These are phyloP conservation scores for Poeciliopsis paucimaculata DNA, from an alignment of 2,797 vertebrate genomes.

Conservation along the genomic window DNA sequence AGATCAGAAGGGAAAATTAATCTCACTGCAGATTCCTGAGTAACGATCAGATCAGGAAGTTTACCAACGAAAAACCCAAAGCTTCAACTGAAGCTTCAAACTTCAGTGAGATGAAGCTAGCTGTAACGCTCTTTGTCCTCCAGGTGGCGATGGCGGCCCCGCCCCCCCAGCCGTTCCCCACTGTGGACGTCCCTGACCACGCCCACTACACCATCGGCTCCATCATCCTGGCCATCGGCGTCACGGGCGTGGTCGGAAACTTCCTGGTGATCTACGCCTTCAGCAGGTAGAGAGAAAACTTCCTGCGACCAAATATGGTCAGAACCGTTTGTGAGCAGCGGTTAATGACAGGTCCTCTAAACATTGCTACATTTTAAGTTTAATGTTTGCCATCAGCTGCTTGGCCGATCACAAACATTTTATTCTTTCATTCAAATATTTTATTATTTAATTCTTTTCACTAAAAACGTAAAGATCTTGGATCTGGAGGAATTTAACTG, in stretches of 20 bases:
- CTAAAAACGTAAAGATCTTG: background rate
- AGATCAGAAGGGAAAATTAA: background rate
- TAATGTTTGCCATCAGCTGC: background rate
- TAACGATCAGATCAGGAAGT: background rate
- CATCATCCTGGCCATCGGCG: constrained; percentile 88
- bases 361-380: background rate
- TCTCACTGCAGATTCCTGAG: background rate
- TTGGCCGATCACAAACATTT: too few relatives aligned
- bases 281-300: constrained; percentile 83
- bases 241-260: constrained; percentile 91
- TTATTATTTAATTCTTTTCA: background rate
- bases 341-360: background rate
- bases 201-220: constrained; percentile 91
- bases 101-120: too few relatives aligned
- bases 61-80: background rate
- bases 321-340: background rate
- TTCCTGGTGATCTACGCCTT: constrained; percentile 93
- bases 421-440: background rate
- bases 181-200: constrained; percentile 88
- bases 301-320: constrained; percentile 4
- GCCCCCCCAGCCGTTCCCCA: constrained; percentile 81
- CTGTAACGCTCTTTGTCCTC: constrained; percentile 11
- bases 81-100: too few relatives aligned
- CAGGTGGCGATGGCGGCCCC: constrained; percentile 79
- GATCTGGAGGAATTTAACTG: background rate